Conservation (phyloP, 2,113 vertebrate species). For the Loxodonta africana region DNA sequence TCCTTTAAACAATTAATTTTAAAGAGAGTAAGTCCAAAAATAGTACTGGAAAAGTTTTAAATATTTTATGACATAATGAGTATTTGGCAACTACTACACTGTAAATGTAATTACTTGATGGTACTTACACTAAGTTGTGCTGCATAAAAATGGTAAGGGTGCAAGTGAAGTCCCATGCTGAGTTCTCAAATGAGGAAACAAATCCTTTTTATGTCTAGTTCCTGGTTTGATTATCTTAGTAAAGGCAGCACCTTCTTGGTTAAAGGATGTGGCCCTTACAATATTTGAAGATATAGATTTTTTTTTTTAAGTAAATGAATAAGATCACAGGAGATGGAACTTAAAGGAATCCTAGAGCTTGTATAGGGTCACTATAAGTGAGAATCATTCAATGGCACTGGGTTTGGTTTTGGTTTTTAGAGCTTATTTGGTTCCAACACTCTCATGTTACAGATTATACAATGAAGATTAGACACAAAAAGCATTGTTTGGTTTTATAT, state of each 20-base stretch:
- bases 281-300: neutral
- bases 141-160: neutral
- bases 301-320: conserved; percentile 20
- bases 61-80: neutral
- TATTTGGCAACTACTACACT: neutral
- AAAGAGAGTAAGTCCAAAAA: conserved; percentile 2
- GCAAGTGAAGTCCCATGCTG: neutral
- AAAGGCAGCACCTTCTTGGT: neutral
- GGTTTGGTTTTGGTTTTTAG: neutral
- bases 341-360: neutral
- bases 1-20: neutral
- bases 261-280: neutral
- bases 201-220: neutral
- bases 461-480: neutral
- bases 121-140: neutral
- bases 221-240: conserved; percentile 8
- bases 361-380: neutral
- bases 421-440: neutral
- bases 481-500: neutral
- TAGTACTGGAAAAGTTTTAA: neutral
- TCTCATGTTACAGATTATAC: neutral
- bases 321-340: neutral
- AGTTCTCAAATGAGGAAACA: neutral
- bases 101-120: neutral
- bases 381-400: neutral